A percentile compares a stretch with the other conserved stretches of the same genome.
Evolutionary conservation across 2,797 vertebrate species (phyloP).

Genomic region (Rhinogobio ventralis): DNA sequence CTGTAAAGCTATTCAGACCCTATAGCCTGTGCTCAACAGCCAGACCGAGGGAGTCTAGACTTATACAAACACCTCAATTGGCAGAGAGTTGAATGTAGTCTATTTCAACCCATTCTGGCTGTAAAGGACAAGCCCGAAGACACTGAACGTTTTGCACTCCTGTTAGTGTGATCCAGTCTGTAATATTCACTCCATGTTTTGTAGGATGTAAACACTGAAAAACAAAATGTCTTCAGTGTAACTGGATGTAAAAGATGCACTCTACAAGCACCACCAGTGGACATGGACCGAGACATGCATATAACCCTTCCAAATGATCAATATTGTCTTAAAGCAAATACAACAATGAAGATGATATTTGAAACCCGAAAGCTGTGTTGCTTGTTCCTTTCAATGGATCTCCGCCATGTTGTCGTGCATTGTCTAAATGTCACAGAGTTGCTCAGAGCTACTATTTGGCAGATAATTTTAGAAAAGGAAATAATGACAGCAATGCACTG

Average conservation of each 20-base stretch:
- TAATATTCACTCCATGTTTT: slow-evolving; percentile 38
- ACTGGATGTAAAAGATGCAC: slow-evolving; percentile 68
- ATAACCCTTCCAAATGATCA: slow-evolving; percentile 77
- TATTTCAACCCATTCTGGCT: slow-evolving; percentile 24
- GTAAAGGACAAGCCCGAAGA: slow-evolving; percentile 18
- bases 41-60: slow-evolving; percentile 42
- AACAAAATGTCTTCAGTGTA: slow-evolving; percentile 22
- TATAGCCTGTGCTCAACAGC: slow-evolving; percentile 21
- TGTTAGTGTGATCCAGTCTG: slow-evolving; percentile 10
- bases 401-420: slow-evolving; percentile 16
- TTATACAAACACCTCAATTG: slow-evolving; percentile 33
- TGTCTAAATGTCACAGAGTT: slow-evolving; percentile 45
- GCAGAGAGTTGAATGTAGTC: background rate
- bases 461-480: slow-evolving; percentile 68
- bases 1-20: slow-evolving; percentile 39
- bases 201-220: slow-evolving; percentile 10
- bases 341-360: slow-evolving; percentile 79
- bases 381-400: slow-evolving; percentile 27
- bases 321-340: slow-evolving; percentile 69
- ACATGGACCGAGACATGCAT: slow-evolving; percentile 72
- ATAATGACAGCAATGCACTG: slow-evolving; percentile 47
- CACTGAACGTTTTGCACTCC: slow-evolving; percentile 19
- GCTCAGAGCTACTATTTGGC: slow-evolving; percentile 57
- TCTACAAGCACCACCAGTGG: slow-evolving; percentile 77
- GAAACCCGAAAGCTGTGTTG: slow-evolving; percentile 64